Evolutionary conservation across 2,113 vertebrate species (phyloP), one percentile per base, ranked within the genome.

Genomic region (Sinocyclocheilus anshuiensis): DNA sequence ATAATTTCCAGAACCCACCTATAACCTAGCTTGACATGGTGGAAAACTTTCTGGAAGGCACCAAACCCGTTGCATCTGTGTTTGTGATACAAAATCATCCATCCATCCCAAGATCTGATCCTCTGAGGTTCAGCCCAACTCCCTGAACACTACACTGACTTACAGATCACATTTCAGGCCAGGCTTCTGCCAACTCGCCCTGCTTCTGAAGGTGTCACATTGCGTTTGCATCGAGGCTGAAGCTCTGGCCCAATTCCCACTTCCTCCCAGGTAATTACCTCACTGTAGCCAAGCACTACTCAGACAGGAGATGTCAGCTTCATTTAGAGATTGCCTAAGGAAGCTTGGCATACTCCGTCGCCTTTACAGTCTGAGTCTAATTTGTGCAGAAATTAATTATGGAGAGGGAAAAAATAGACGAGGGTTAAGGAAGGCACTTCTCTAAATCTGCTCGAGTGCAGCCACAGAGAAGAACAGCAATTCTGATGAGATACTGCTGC

Each of bases 191-290:
- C 83, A 71, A 63, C 61, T 75, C 29, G 83, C 61, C n/a, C 78
- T 45, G 24, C 42, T 26, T 81, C 87, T 33, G 16, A 85, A 75
- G 48, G 78, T 67, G 67, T 82, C 61, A 57, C 2, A 36, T 83
- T 72, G 57, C 79, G 36, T 82, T 71, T 71, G 83, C 53, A 48
- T 20, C 26, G 6, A 76, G 75, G 57, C 59, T 18, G 83, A 88
- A 80, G 77, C 83, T 88, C 76, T 87, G 88, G 88, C 85, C 78
- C 77, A 74, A 77, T 77, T 87, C 86, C 88, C 86, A 84, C 83
- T 89, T 89, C 88, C 88, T 83, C 78, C 67, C 74, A 85, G 83
- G 84, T 89, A 89, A 89, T 89, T 85, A 87, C 72, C 83, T 85
- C 65, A 75, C 22, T 81, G 76, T 69, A 72, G 24, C 67, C 86